Evolutionary conservation across 1,140 invertebrate species (phyloP).

Genomic region (Hormaphis cornu): DNA sequence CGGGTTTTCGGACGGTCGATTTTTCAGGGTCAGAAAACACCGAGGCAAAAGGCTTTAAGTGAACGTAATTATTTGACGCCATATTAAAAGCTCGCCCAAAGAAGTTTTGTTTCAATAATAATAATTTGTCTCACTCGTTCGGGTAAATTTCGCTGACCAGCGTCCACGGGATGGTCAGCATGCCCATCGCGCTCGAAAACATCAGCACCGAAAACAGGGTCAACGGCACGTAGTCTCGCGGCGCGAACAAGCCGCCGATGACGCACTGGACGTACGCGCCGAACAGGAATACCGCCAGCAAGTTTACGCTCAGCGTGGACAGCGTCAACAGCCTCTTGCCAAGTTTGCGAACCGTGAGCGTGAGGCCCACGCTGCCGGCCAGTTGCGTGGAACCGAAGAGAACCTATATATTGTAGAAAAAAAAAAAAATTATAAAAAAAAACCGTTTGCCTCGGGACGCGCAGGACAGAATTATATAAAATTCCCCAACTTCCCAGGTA

Average conservation of each 20-base stretch:
- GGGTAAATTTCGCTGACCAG: slow-evolving; percentile 37
- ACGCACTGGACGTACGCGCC: not conserved
- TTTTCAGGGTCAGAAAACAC: no score
- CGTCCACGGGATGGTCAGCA: slow-evolving; percentile 36
- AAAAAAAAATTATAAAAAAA: no score
- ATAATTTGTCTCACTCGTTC: slow-evolving; percentile 34
- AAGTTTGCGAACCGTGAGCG: not conserved
- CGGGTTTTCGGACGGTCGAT: no score
- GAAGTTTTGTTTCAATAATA: no score
- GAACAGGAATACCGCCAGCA: not conserved
- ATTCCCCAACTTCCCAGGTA: no score
- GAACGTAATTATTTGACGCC: no score
- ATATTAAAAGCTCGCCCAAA: no score
- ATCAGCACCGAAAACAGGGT: not conserved
- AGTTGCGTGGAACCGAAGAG: not conserved
- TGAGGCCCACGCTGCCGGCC: not conserved
- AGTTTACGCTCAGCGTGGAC: not conserved
- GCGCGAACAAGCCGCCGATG: not conserved
- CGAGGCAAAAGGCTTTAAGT: no score
- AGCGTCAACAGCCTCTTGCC: slow-evolving; percentile 19
- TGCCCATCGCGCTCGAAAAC: slow-evolving; percentile 33
- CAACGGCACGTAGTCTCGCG: not conserved
- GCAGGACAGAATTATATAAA: no score
- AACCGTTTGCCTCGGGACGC: no score
- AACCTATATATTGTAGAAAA: no score